A percentile compares a stretch with the other conserved stretches of the same genome.
phyloP scores from a whole-genome alignment of 2,113 vertebrate genomes.

The Phasianus colchicus region DNA sequence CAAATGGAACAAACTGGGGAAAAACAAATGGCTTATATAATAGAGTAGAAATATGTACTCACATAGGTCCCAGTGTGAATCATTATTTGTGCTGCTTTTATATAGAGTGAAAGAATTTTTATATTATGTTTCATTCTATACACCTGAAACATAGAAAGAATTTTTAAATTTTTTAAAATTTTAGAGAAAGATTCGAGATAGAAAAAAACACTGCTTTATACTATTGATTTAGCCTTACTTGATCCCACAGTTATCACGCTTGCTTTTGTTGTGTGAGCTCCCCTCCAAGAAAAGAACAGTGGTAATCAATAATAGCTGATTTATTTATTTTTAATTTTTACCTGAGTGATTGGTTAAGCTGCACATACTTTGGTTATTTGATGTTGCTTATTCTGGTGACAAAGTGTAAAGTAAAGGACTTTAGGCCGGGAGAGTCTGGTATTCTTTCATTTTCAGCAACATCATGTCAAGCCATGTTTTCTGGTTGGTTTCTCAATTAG shows the following conservation, averaged over 20 bases:
- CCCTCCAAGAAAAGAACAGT: background rate
- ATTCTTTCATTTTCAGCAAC: background rate
- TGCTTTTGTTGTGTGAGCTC: background rate
- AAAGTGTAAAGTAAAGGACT: background rate
- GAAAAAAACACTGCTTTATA: background rate
- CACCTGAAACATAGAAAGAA: accelerated
- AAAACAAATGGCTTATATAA: background rate
- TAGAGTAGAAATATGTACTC: background rate
- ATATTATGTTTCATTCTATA: background rate
- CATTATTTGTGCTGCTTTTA: background rate
- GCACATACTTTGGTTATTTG: background rate
- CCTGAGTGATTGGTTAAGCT: background rate
- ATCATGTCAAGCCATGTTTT: background rate
- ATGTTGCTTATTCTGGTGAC: background rate
- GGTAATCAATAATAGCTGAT: background rate
- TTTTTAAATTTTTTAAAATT: background rate
- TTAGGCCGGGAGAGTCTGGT: background rate
- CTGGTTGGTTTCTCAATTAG: background rate
- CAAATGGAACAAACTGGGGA: background rate
- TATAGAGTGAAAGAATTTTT: background rate
- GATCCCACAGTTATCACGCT: accelerated
- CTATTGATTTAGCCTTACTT: background rate
- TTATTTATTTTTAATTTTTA: background rate
- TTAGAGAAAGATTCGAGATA: background rate
- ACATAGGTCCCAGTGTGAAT: accelerated